Percentiles rank a stretch among this genome's conserved stretches.
Conservation (phyloP, 1,140 invertebrate genomes). For the Rhopalosiphum padi region DNA sequence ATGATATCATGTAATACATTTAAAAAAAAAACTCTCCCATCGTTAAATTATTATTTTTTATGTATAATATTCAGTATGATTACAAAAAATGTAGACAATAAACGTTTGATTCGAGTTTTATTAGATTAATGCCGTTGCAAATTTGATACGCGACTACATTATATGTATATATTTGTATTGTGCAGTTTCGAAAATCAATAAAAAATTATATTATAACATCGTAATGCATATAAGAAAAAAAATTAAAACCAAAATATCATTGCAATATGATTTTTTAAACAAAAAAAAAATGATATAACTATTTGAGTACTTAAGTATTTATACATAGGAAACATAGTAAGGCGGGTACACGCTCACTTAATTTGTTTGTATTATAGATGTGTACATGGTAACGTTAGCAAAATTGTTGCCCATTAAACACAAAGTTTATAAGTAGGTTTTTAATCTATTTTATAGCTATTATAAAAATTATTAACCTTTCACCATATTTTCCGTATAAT, state of each 20-base stretch:
- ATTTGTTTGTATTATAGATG: neutral
- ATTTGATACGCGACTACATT: neutral
- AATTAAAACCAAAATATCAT: neutral
- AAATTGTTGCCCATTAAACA: neutral
- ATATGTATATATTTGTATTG: neutral
- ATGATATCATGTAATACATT: neutral
- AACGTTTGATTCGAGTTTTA: neutral
- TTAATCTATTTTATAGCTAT: neutral
- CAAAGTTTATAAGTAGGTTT: neutral
- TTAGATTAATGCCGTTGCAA: neutral
- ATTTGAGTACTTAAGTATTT: neutral
- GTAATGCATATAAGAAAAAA: neutral
- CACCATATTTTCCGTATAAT: neutral
- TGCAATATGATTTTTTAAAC: neutral
- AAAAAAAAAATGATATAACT: neutral
- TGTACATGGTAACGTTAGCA: neutral
- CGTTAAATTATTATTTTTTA: neutral
- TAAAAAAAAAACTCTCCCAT: neutral
- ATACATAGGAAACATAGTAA: no score
- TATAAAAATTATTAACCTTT: constrained; percentile 31
- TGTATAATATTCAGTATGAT: neutral
- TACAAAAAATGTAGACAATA: neutral
- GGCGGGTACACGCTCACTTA: neutral
- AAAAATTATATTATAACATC: neutral
- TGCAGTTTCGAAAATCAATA: neutral